Conservation (phyloP, 2,888 invertebrate species). For the Hartigia nigra region DNA sequence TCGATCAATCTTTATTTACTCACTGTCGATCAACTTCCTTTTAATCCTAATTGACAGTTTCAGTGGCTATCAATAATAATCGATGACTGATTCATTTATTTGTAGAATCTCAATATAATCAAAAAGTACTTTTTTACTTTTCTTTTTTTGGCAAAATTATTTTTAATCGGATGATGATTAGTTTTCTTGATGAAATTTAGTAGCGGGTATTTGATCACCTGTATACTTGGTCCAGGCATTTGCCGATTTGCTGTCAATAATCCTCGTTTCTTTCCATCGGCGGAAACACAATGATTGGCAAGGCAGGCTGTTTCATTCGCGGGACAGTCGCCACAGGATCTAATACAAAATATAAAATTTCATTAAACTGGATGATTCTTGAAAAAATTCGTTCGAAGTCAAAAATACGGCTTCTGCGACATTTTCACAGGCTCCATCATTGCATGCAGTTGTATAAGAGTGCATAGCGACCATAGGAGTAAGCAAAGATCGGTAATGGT, state of each 20-base stretch:
- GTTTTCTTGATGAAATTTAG: background rate
- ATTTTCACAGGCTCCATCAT: background rate
- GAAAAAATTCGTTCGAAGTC: background rate
- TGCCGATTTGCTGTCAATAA: slow-evolving; percentile 77
- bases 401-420: background rate
- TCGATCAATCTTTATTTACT: background rate
- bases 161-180: no score
- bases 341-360: slow-evolving; percentile 47
- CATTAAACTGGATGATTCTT: background rate
- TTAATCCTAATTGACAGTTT: no score
- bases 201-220: slow-evolving; percentile 53
- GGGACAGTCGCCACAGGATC: slow-evolving; percentile 76
- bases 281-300: slow-evolving; percentile 73
- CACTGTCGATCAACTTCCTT: background rate
- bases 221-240: slow-evolving; percentile 76
- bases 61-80: no score
- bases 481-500: slow-evolving; percentile 29
- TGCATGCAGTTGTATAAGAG: slow-evolving; percentile 13
- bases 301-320: slow-evolving; percentile 72
- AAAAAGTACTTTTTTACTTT: no score
- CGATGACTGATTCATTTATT: no score
- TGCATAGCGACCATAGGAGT: slow-evolving; percentile 30
- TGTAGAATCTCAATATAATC: no score
- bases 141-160: no score
- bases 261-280: slow-evolving; percentile 73